Evolutionary conservation across 2,888 invertebrate species (phyloP), one percentile per base, ranked within the genome.

Genomic region (Plebejus anna): DNA sequence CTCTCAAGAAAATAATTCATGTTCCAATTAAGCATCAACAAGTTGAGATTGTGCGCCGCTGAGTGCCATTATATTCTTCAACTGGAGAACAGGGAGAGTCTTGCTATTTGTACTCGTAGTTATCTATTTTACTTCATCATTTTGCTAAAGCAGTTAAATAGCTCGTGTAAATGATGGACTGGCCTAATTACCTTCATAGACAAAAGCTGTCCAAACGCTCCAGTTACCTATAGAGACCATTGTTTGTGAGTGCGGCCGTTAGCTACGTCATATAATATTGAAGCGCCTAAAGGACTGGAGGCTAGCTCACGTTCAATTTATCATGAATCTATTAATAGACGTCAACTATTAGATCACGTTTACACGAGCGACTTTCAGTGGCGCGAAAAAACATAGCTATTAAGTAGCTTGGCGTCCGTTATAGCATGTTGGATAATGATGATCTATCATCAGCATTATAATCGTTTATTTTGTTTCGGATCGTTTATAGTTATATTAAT

Each of bases 91-190:
- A 47, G 42, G 9, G 9, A 42, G 42, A 47, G 42, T 47, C 9
- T 42, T 42, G 55, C n/a, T 55, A 16, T 55, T 55, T 55, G n/a
- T 42, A n/a, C 2, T 32, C 2, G 32, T 32, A 2, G 57, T 3
- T n/a, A 57, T 59, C 3, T 61, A 61, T 61, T 59, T 61, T 61
- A 61, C 11, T 61, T 28, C 61, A 28, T 2, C 32, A 28, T 9
- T 1, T 28, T 2, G 59, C 9, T n/a, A 22, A 38, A 75, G 51
- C 51, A 55, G 51, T 75, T 82, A 66, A 32, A 66, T 66, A 32
- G 66, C 66, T 66, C 66, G 32, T 66, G 66, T 66, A 66, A 66
- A 36, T 32, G 13, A 32, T 13, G 5, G 13, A 7, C 61, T 28
- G 22, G 32, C 32, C 13, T 66, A 66, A 66, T 66, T 66, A 66